These are phyloP conservation scores for Idaea biselata DNA, from an alignment of 2,888 invertebrate species.

Conservation along the genomic window DNA sequence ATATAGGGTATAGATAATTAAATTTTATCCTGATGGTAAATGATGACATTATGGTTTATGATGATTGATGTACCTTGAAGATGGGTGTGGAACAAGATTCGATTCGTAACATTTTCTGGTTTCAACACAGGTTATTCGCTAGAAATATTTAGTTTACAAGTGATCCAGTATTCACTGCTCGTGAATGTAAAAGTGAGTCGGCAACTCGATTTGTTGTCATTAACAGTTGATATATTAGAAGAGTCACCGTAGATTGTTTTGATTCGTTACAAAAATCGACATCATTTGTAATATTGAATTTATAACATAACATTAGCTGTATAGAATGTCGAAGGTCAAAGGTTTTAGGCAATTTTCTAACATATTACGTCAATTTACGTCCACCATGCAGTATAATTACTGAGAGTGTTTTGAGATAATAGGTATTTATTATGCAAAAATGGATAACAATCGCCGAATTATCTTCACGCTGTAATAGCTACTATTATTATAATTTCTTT, in stretches of 20 bases:
- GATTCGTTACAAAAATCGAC: neutral
- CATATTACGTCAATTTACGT: neutral
- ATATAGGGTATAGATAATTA: too few relatives aligned
- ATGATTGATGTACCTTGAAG: too few relatives aligned
- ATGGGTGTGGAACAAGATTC: too few relatives aligned
- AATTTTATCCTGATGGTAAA: too few relatives aligned
- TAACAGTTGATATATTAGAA: neutral
- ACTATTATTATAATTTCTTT: too few relatives aligned
- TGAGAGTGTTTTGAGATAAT: neutral
- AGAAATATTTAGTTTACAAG: neutral
- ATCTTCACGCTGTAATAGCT: too few relatives aligned
- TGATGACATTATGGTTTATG: too few relatives aligned
- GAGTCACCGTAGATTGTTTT: neutral
- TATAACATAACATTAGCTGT: neutral
- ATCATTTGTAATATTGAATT: neutral
- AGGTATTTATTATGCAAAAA: neutral
- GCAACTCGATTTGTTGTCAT: neutral
- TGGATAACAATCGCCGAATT: too few relatives aligned
- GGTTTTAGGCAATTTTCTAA: neutral
- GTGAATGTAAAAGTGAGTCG: slow-evolving; percentile 8
- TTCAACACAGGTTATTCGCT: too few relatives aligned
- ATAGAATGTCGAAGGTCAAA: neutral
- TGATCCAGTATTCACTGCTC: neutral
- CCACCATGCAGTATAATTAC: too few relatives aligned
- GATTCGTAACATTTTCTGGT: too few relatives aligned